Base-by-base conservation (phyloP, 2,113 vertebrate species). In the Podarcis muralis region DNA sequence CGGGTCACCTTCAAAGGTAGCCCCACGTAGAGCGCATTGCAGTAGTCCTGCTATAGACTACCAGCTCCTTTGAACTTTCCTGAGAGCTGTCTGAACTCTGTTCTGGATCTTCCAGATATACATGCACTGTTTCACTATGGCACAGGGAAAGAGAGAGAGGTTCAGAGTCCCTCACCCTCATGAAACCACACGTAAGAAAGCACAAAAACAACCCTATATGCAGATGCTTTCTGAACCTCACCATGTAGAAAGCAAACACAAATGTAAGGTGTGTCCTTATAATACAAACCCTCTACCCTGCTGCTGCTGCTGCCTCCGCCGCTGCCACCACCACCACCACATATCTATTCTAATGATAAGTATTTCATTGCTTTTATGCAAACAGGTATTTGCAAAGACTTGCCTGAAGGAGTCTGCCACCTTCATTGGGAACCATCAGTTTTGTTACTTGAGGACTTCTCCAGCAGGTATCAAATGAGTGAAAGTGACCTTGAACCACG, bases 71-170 rank as follows among this genome's bases (percentile, higher is more conserved):
- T 65, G 57, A 35, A 8, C 18, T 66, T 66, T 82, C 32, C 32
- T 25, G 80, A 81, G 57, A 23, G 30, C 27, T 16, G 12, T n/a
- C n/a, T 32, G 5, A 81, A 66, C 32, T 35, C 22, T 82, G 7
- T 11, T 82, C 59, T 37, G 57, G 35, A 12, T 80, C n/a, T 78
- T 68, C 13, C 35, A 2, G 83, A 87, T 89, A 40, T 23, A 87
- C 88, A 81, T 65, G n/a, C 6, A 68, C 25, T 53, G 53, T 35
- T 87, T 87, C 40, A 80, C 91, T 90, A 90, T 92, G 92, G 88
- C 48, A 86, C 32, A 53, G 65, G 30, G 75, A 89, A 2, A 48
- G 32, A 43, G 30, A 13, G 27, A 20, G 25, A 37, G 35, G 23
- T 66, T 89, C 90, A 88, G 62, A 65, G 27, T 12, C 57, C 27